A percentile compares a stretch with the other conserved stretches of the same genome.
phyloP scores from a whole-genome alignment of 2,888 invertebrate species.

The Cerceris rybyensis region DNA sequence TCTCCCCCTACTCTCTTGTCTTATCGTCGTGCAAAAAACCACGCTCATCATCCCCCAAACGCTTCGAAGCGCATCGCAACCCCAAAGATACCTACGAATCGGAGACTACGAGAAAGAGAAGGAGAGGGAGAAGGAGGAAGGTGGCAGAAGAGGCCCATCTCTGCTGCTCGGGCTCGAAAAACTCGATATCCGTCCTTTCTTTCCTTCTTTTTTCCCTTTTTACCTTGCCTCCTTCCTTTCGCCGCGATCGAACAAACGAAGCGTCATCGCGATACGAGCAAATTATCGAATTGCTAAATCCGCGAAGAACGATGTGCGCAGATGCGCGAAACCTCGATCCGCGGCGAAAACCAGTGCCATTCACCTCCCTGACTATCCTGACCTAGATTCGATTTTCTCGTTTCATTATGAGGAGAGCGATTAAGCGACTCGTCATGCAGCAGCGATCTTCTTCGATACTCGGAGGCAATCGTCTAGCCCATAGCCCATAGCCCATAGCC shows the following conservation, averaged over 20 bases:
- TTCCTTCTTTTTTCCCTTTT: neutral
- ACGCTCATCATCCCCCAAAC: too few relatives aligned
- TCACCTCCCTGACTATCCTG: constrained; percentile 63
- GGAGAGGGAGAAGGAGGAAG: neutral
- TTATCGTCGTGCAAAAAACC: too few relatives aligned
- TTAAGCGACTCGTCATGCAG: too few relatives aligned
- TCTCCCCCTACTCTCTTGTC: neutral
- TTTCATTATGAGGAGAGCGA: neutral
- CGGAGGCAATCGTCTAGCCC: too few relatives aligned
- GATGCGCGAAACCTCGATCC: constrained; percentile 52
- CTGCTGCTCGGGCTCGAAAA: neutral
- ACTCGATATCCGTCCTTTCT: neutral
- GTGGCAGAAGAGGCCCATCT: neutral
- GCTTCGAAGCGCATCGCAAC: too few relatives aligned
- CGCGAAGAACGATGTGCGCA: constrained; percentile 59
- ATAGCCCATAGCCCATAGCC: too few relatives aligned
- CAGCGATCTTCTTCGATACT: too few relatives aligned
- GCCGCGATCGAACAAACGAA: constrained; percentile 4
- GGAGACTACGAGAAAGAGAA: too few relatives aligned
- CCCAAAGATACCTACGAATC: too few relatives aligned
- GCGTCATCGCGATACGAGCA: constrained; percentile 36
- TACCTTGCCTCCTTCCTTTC: neutral
- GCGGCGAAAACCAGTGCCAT: constrained; percentile 50
- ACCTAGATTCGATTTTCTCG: constrained; percentile 54
- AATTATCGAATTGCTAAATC: constrained; percentile 62